phyloP scores from a whole-genome alignment of 1,140 invertebrate species.

The Armadillidium nasatum region DNA sequence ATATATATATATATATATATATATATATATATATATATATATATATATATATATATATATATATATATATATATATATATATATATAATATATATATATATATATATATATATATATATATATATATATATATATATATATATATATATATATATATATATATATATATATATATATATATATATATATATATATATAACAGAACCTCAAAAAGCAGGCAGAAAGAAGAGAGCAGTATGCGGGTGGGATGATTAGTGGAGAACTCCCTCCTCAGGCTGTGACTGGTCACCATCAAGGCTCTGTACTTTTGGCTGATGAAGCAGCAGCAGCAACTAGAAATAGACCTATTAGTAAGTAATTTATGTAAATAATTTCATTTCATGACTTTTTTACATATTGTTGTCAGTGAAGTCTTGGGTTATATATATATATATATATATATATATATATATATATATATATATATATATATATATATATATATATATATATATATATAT shows the following conservation, averaged over 20 bases:
- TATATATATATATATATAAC: slow-evolving; percentile 33
- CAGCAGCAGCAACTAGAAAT: slow-evolving; percentile 33
- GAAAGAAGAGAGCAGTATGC: slow-evolving; percentile 89
- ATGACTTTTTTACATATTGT: too few relatives aligned
- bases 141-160: too few relatives aligned
- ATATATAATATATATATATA: not conserved
- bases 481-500: too few relatives aligned
- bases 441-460: too few relatives aligned
- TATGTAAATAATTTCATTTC: too few relatives aligned
- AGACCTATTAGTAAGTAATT: slow-evolving; percentile 29
- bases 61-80: too few relatives aligned
- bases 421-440: too few relatives aligned
- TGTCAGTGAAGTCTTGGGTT: too few relatives aligned
- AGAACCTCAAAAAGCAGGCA: slow-evolving; percentile 96
- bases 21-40: too few relatives aligned
- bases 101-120: not conserved
- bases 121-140: not conserved
- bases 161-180: slow-evolving; percentile 8
- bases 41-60: too few relatives aligned
- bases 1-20: too few relatives aligned
- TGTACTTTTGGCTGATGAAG: slow-evolving; percentile 55
- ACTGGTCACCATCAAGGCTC: slow-evolving; percentile 60
- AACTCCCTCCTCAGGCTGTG: slow-evolving; percentile 65
- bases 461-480: too few relatives aligned
- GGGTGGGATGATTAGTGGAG: slow-evolving; percentile 63